Conservation (phyloP, 2,888 invertebrate genomes). For the Ophion ventricosus region DNA sequence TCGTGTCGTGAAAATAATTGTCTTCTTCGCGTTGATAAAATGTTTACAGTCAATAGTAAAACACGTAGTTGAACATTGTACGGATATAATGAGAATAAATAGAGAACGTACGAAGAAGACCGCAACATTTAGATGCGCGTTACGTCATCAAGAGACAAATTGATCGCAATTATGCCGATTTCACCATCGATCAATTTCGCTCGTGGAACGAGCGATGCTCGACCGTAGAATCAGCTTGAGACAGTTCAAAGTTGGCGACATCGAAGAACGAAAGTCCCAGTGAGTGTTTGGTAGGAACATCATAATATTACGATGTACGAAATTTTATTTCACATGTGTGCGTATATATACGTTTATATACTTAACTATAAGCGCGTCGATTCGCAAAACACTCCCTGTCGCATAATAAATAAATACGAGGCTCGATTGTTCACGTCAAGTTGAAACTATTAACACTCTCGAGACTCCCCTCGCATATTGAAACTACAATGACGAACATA, state of each 20-base stretch:
- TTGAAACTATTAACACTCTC: neutral
- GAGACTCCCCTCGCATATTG: neutral
- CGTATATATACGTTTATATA: slow-evolving; percentile 34
- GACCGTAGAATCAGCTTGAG: neutral
- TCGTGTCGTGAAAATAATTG: too few relatives aligned
- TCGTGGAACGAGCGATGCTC: neutral
- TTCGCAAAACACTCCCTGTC: neutral
- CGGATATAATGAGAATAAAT: too few relatives aligned
- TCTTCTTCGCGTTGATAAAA: too few relatives aligned
- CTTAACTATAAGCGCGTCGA: slow-evolving; percentile 17
- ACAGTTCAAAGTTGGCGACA: neutral
- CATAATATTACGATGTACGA: neutral
- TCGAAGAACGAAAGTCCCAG: neutral
- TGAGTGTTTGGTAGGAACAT: neutral
- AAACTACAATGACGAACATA: slow-evolving; percentile 1
- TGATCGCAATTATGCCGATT: neutral
- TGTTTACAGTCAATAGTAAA: too few relatives aligned
- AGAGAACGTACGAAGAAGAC: neutral
- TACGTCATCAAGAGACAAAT: neutral
- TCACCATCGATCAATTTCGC: neutral
- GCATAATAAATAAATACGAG: slow-evolving; percentile 36
- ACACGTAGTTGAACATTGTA: too few relatives aligned
- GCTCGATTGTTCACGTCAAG: neutral
- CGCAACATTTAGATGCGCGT: neutral
- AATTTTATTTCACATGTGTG: neutral